These are phyloP conservation scores for Drosophila kanapiae DNA, from an alignment of 1,140 invertebrate species.

Conservation along the genomic window DNA sequence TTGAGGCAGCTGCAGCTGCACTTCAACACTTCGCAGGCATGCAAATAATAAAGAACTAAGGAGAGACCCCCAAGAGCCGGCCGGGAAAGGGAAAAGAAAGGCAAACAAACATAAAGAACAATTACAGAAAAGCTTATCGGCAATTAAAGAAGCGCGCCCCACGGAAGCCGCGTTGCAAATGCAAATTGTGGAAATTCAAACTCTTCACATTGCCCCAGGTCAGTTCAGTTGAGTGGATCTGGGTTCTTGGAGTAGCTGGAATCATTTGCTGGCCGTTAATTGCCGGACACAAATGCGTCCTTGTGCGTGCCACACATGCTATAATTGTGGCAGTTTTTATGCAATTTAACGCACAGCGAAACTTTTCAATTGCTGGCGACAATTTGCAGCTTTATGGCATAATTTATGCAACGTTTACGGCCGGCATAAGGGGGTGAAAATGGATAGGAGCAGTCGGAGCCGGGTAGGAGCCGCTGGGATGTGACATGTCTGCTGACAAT, in stretches of 20 bases:
- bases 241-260: constrained; percentile 22
- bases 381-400: constrained; percentile 49
- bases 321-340: constrained; percentile 51
- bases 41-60: constrained; percentile 52
- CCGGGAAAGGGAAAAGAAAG: constrained; percentile 12
- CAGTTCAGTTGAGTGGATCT: constrained; percentile 13
- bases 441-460: no score
- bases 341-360: constrained; percentile 45
- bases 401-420: constrained; percentile 46
- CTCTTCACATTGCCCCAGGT: constrained; percentile 33
- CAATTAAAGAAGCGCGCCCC: constrained; percentile 45
- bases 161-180: constrained; percentile 40
- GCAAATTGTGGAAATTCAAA: constrained; percentile 39
- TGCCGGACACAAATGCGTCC: constrained; percentile 36
- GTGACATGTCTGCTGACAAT: constrained; percentile 61
- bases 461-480: constrained; percentile 7
- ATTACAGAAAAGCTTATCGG: constrained; percentile 50
- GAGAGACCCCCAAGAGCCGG: not conserved
- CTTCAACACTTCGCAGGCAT: constrained; percentile 54
- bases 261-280: constrained; percentile 45
- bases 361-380: constrained; percentile 45
- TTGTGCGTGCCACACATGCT: constrained; percentile 38
- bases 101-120: constrained; percentile 66
- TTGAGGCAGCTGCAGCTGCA: constrained; percentile 47
- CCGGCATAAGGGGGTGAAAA: not conserved